Percentiles rank a stretch among this genome's conserved stretches.
Conservation (phyloP, 2,113 vertebrate species). For the Salvator merianae region DNA sequence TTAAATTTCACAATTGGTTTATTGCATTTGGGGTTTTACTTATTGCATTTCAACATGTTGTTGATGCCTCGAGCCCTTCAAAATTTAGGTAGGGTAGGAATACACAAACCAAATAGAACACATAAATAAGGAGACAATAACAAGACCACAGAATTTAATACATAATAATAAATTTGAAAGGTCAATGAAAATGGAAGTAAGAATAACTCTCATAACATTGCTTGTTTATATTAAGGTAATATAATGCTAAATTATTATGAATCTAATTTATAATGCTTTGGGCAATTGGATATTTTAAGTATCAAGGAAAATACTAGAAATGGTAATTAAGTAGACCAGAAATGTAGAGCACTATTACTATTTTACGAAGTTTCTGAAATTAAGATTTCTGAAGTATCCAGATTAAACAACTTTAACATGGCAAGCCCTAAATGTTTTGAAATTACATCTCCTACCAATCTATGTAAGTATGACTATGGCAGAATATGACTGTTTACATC, state of each 20-base stretch:
- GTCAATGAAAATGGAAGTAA: not conserved
- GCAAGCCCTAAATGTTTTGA: too few relatives aligned
- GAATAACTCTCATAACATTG: not conserved
- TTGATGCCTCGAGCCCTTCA: too few relatives aligned
- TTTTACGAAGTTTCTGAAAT: not conserved
- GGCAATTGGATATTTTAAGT: not conserved
- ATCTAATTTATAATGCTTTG: too few relatives aligned
- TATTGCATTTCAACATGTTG: too few relatives aligned
- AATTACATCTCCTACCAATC: too few relatives aligned
- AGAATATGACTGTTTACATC: not conserved
- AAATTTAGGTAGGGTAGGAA: too few relatives aligned
- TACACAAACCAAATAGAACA: too few relatives aligned
- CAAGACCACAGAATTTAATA: too few relatives aligned
- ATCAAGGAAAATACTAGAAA: not conserved
- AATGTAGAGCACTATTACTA: not conserved
- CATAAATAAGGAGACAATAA: too few relatives aligned
- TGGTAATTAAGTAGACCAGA: not conserved
- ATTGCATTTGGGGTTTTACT: too few relatives aligned
- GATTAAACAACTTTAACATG: too few relatives aligned
- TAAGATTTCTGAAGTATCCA: not conserved
- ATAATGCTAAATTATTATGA: not conserved
- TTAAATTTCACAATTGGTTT: too few relatives aligned
- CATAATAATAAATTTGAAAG: not conserved
- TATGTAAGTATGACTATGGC: not conserved
- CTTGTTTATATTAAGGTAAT: not conserved